A percentile compares a stretch with the other conserved stretches of the same genome.
These are phyloP conservation scores for Malacosoma neustria DNA, from an alignment of 2,888 invertebrate species.

Conservation along the genomic window DNA sequence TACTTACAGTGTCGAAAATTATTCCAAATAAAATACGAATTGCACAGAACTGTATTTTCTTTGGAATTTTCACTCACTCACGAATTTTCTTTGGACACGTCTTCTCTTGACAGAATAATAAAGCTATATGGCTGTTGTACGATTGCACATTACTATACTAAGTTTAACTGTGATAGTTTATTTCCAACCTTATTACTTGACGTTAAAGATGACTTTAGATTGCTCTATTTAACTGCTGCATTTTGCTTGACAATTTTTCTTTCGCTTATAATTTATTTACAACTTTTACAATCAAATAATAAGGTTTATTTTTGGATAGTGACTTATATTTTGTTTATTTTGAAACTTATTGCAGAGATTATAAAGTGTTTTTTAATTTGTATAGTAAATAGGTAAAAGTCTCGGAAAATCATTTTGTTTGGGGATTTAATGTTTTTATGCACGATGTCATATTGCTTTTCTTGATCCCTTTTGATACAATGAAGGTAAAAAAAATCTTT, in stretches of 20 bases:
- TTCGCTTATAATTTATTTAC: not conserved
- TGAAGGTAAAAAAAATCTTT: too few relatives aligned
- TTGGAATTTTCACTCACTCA: too few relatives aligned
- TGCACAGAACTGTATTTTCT: too few relatives aligned
- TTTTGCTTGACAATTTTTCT: not conserved
- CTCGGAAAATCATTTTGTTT: not conserved
- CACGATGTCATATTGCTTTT: not conserved
- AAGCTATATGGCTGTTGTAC: not conserved
- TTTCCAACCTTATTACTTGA: not conserved
- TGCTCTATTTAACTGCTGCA: not conserved
- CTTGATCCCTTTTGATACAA: not conserved
- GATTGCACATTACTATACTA: not conserved
- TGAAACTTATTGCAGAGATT: not conserved
- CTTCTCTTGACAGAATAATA: not conserved
- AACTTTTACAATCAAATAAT: not conserved
- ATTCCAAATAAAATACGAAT: not conserved
- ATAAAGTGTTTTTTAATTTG: not conserved
- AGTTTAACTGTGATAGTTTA: not conserved
- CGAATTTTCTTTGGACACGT: not conserved
- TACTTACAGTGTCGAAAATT: not conserved
- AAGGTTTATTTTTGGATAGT: not conserved
- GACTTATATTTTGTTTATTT: not conserved
- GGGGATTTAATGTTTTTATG: not conserved
- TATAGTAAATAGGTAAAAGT: not conserved
- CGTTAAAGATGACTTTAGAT: not conserved